Percentiles rank a stretch among this genome's conserved stretches.
Conservation (phyloP, 2,888 invertebrate genomes). For the Prostheceraeus crozeri region DNA sequence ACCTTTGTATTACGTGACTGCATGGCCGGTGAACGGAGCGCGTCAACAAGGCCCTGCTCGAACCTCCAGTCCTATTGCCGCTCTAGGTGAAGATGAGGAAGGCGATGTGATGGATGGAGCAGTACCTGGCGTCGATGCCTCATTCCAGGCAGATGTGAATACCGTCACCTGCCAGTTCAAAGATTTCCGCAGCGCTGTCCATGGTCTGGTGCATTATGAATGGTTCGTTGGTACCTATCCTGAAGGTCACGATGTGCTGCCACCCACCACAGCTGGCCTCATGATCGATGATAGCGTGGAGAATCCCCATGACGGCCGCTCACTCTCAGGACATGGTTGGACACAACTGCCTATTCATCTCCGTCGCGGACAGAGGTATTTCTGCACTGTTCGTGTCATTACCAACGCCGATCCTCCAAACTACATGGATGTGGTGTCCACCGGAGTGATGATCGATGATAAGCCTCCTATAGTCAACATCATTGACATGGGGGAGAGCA, state of each 20-base stretch:
- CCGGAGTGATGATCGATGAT: no score
- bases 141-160: constrained; percentile 42
- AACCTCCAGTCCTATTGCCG: constrained; percentile 42
- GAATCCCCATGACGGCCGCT: constrained; percentile 41
- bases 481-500: no score
- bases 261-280: constrained; percentile 38
- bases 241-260: constrained; percentile 43
- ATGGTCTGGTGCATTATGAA: constrained; percentile 43
- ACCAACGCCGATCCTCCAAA: constrained; percentile 43
- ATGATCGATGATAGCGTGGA: constrained; percentile 8
- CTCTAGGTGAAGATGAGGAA: constrained; percentile 42
- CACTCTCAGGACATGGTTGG: constrained; percentile 44
- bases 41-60: constrained; percentile 35
- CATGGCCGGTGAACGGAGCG: constrained; percentile 41
- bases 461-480: no score
- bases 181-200: constrained; percentile 43
- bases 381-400: constrained; percentile 42
- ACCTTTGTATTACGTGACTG: constrained; percentile 45
- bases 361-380: constrained; percentile 42
- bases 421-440: constrained; percentile 8
- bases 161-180: constrained; percentile 43
- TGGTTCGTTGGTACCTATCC: constrained; percentile 45
- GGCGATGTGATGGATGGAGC: constrained; percentile 38
- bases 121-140: constrained; percentile 41
- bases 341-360: constrained; percentile 42